Base-by-base conservation (phyloP, 2,797 vertebrate genomes). In the Leucoraja ocellata region DNA sequence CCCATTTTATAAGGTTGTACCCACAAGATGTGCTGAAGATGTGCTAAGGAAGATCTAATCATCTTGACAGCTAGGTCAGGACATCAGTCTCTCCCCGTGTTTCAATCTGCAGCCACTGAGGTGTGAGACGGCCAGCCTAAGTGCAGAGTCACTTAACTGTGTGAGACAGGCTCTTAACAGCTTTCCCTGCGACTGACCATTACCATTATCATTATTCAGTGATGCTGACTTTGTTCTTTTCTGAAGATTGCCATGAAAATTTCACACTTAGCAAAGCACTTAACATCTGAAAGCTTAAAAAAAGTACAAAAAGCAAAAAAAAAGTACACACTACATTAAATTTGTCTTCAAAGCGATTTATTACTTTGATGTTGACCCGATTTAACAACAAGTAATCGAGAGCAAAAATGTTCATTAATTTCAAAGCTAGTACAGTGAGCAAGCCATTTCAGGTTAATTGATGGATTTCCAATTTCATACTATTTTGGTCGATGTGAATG, bases 161-260 rank as follows among this genome's bases (percentile, higher is more conserved):
- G 36, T 46, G 68, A 46, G 90, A 46, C 23, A 36, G 71, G 90
- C 90, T 91, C 32, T 91, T 39, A 74, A 91, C 36, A 74, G 90
- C 68, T 73, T 73, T 73, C 1, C 23, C 63, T 73, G 32, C 9
- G 88, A 74, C 61, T 28, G 6, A 63, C 58, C 10, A 46, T 46
- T 73, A 63, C 58, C 10, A 46, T 46, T 73, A 73, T 91, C 71
- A 74, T 91, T 54, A 71, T 28, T 25, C 23, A 39, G 68, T 74
- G 36, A 11, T 21, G 28, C 9, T 54, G 90, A 74, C 90, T 74
- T 54, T 91, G 86, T 39, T 23, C 63, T 36, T 71, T 91, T 11
- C 10, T 28, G 63, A 36, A 54, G 11, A 9, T 65, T 74, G 36
- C 21, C 11, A 10, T 46, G 68, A 65, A 36, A 91, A 23, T 91